Evolutionary conservation across 2,113 vertebrate genomes (phyloP), one percentile per base, ranked within the genome.

Genomic region (Anarhynchus alexandrinus): DNA sequence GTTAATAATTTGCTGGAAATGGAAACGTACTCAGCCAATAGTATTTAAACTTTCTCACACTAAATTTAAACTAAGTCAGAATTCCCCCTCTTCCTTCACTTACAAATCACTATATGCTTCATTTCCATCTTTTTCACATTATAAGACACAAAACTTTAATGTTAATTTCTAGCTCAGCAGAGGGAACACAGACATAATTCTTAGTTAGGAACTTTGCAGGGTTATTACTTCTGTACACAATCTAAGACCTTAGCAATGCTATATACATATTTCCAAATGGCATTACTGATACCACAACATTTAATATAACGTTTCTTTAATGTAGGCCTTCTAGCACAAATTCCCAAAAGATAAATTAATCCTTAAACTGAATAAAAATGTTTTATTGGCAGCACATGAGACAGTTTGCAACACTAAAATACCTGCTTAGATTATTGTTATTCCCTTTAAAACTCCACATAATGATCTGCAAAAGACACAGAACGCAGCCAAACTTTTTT

Each of bases 1-100:
- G 32, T 90, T 84, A 88, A 92, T 77, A 71, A 97, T 92, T 91
- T 97, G 61, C 43, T 65, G 16, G 58, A 91, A 93, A 93, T n/a
- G 32, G n/a, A 94, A 95, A 92, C 45, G 38, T 76, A 84, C 86
- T 78, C 38, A 96, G 76, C 8, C 27, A 55, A 47, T 14, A 58
- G 12, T 27, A 82, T 29, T 65, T 57, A 57, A 88, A 77, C 25
- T 52, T 77, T 57, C 54, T 94, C 6, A 4, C 45, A 51, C 19
- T 78, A 55, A 92, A 83, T 69, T 88, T 52, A 73, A 86, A 47
- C 32, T 83, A 80, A 92, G 84, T 61, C 86, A 85, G 45, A 96
- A 93, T 49, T 42, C 45, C 38, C 49, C 13, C 25, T 82, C 45
- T 92, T 84, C 34, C 57, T 82, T 76, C 38, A 76, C 29, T 77